Conservation (phyloP, 2,113 vertebrate species). For the Xiphophorus hellerii region DNA sequence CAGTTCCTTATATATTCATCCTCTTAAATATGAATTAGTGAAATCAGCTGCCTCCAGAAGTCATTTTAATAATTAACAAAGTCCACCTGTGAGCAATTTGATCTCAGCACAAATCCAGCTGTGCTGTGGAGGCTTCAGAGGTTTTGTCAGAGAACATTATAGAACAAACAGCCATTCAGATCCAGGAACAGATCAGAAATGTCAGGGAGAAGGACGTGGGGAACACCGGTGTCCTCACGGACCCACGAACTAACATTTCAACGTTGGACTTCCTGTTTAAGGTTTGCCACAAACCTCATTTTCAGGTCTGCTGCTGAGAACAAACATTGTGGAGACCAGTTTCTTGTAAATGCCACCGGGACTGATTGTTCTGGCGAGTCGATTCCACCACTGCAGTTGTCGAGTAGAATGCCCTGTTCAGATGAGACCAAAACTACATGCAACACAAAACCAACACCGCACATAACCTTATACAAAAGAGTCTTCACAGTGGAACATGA, state of each 20-base stretch:
- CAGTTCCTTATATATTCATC: neutral
- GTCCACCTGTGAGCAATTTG: neutral
- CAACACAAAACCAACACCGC: too few species aligned
- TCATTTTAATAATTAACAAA: neutral
- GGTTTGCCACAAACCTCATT: too few species aligned
- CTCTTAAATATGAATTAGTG: neutral
- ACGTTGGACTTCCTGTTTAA: too few species aligned
- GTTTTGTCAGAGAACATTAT: neutral
- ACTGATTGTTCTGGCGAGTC: conserved; percentile 41
- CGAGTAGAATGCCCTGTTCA: neutral
- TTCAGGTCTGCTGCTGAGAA: conserved; percentile 29
- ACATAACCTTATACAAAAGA: too few species aligned
- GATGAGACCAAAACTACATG: too few species aligned
- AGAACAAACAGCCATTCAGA: neutral
- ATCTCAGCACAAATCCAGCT: neutral
- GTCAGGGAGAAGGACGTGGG: neutral
- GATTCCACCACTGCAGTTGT: conserved; percentile 25
- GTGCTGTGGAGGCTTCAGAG: neutral
- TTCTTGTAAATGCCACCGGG: conserved; percentile 33
- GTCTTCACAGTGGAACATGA: too few species aligned
- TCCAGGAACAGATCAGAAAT: neutral
- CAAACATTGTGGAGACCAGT: conserved; percentile 18
- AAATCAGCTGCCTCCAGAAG: neutral
- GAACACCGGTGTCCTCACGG: too few species aligned
- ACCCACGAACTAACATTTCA: too few species aligned